Base-by-base conservation (phyloP, 2,888 invertebrate genomes). In the Oligia fasciuncula region DNA sequence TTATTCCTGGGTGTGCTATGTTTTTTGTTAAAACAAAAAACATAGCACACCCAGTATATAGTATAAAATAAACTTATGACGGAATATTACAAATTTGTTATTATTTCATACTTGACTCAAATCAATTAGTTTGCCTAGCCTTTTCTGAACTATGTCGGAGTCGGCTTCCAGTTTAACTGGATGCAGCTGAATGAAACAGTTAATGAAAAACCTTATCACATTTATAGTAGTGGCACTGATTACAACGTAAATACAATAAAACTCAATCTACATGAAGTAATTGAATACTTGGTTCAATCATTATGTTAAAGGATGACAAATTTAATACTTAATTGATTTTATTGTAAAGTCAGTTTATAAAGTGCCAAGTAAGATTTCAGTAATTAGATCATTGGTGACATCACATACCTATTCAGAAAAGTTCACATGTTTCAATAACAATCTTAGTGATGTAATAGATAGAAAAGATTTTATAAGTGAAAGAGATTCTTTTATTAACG, bases 141-240 rank as follows among this genome's bases (percentile, higher is more conserved):
- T 23, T 54, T 23, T 54, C 8, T 8, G 8, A 23, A 54, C 8
- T 19, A 54, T 57, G 11, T n/a, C 1, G 11, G 57, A 23, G 57
- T 23, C 11, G 4, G 23, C 11, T 57, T 57, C 11, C n/a, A 57
- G 57, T 57, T 23, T 9, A 57, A 23, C 23, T 3, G 9, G 51
- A 54, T 23, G 57, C 23, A 57, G 11, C n/a, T n/a, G 11, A n/a
- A 57, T n/a, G 1, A 67, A n/a, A 51, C 0, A n/a, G 14, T 68
- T 51, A 40, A 40, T 51, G 19, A 73, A 84, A 77, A 68, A 29
- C 49, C 68, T 85, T 85, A 85, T 85, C 67, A 76, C 13, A 49
- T 80, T 49, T 73, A 73, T 19, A 66, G 68, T 84, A 63, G 79
- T 83, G 77, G 77, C 46, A 85, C 82, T 81, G 91, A 90, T 91